A percentile compares a stretch with the other conserved stretches of the same genome.
Conservation (phyloP, 2,113 vertebrate genomes). For the Crotalus viridis region DNA sequence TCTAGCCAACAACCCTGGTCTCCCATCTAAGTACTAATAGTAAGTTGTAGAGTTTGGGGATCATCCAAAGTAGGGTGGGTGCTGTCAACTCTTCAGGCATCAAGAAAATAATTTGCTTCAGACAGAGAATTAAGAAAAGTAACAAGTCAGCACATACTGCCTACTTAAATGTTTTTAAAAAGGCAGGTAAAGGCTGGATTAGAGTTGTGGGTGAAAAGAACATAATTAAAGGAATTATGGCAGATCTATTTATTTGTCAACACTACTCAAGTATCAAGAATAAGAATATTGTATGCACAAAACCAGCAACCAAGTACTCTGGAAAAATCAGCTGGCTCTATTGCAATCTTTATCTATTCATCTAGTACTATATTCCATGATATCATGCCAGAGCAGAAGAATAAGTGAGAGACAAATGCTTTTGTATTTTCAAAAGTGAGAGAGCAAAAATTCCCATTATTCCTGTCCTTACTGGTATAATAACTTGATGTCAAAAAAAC, state of each 20-base stretch:
- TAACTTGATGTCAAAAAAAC: background rate
- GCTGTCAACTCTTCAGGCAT: background rate
- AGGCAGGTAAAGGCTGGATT: background rate
- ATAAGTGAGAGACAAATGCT: background rate
- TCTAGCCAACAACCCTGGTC: background rate
- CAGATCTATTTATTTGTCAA: background rate
- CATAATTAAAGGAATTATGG: background rate
- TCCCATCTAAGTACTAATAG: background rate
- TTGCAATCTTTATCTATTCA: background rate
- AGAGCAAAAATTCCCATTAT: background rate
- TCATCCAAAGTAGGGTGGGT: background rate
- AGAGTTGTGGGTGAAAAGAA: background rate
- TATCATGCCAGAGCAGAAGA: background rate
- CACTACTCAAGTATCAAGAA: background rate
- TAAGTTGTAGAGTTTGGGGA: background rate
- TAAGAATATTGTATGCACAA: background rate
- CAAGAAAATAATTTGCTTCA: background rate
- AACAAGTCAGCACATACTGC: background rate
- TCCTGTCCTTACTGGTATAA: background rate
- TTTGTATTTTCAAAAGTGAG: background rate
- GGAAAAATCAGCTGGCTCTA: background rate
- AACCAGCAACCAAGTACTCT: background rate
- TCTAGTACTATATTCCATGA: background rate
- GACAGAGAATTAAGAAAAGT: background rate
- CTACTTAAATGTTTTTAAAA: background rate